phyloP scores from a whole-genome alignment of 2,113 vertebrate genomes.

The Polyodon spathula region DNA sequence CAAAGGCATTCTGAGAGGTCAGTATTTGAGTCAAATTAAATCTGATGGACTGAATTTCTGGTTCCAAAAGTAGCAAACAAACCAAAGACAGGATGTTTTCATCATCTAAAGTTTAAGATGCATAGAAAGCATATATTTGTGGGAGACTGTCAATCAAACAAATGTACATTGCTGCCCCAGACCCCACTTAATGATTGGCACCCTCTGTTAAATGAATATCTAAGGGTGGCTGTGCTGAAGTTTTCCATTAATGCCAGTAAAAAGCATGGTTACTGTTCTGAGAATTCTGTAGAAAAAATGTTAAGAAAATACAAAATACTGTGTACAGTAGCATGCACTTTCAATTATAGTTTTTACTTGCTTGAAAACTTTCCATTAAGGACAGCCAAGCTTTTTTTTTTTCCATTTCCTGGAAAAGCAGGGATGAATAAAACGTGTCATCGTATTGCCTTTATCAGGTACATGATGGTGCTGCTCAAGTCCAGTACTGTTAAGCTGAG shows the following conservation, averaged over 20 bases:
- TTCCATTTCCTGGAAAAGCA: slow-evolving; percentile 49
- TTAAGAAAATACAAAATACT: slow-evolving; percentile 25
- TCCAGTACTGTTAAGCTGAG: slow-evolving; percentile 5
- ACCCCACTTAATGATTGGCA: no score
- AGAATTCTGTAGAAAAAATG: slow-evolving; percentile 23
- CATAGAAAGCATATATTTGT: no score
- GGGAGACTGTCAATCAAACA: no score
- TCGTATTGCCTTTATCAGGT: slow-evolving; percentile 45
- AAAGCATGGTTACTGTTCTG: no score
- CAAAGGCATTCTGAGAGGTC: slow-evolving; percentile 83
- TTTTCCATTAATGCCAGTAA: slow-evolving; percentile 40
- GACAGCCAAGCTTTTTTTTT: slow-evolving; percentile 34
- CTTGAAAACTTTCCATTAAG: slow-evolving; percentile 32
- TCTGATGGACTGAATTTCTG: no score
- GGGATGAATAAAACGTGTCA: slow-evolving; percentile 56
- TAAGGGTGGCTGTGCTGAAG: slow-evolving; percentile 29
- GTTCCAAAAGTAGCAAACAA: no score
- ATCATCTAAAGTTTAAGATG: no score
- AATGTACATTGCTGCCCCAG: no score
- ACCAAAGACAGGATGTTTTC: no score
- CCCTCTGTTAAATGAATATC: no score
- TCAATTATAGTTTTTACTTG: slow-evolving; percentile 34
- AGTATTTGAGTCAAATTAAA: slow-evolving; percentile 10
- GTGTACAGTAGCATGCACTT: slow-evolving; percentile 39
- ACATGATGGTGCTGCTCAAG: slow-evolving; percentile 48